Base-by-base conservation (phyloP, 2,888 invertebrate species). In the Operophtera brumata region DNA sequence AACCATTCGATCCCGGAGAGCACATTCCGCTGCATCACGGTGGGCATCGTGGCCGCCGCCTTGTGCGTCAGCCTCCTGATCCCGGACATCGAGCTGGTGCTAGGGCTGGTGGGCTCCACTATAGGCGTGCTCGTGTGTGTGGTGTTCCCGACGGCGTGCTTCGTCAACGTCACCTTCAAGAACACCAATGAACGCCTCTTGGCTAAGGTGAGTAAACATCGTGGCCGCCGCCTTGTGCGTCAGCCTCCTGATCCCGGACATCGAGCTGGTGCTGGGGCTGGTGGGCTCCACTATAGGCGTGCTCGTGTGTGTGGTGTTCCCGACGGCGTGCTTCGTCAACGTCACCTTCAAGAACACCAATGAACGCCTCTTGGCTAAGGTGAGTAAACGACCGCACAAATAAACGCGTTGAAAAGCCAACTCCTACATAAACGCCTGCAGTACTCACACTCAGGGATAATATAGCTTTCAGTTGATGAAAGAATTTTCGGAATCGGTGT, bases 201-300 rank as follows among this genome's bases (percentile, higher is more conserved):
- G 48, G 97, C 97, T 9, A 96, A 97, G 92, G 95, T 95, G 69
- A 73, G 69, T 52, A n/a, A n/a, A n/a, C 12, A 96, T 99, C 59
- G 93, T 99, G 0, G 82, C 91, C 0, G 90, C 93, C 13, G 94
- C 98, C 0, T 90, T 99, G 45, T 84, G 93, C 53, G 92, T 95
- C 52, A 97, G 97, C 10, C 92, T 99, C 46, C 80, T 97, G 61
- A 94, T 99, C 66, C 99, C 99, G 11, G 98, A 97, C 75, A 96
- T 97, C 54, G 97, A 99, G 88, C 92, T 99, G 69, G 96, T 99
- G 49, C 92, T 99, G 55, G 98, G 98, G 0, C 86, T 99, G 32
- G 94, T 97, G 34, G 99, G 99, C 0, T 97, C 99, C 1, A 98
- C 99, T 0, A 97, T 98, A 67, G 99, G 99, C 0, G 95, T 97